phyloP scores from a whole-genome alignment of 2,888 invertebrate species.

The Neoscelio sp. region DNA sequence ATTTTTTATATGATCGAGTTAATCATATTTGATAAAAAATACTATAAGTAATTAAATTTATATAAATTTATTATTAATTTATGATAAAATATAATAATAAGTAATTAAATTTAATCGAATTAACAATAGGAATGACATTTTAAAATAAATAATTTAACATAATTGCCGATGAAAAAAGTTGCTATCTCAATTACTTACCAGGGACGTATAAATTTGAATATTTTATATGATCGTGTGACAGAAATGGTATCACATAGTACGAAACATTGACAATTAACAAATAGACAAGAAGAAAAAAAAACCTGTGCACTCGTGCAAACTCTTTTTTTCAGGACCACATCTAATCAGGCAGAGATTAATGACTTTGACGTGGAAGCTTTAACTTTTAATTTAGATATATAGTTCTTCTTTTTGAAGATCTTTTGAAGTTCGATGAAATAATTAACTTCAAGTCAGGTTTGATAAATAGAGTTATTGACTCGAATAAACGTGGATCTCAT shows the following conservation, averaged over 20 bases:
- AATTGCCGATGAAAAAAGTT: conserved; percentile 1
- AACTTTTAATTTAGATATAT: too few species aligned
- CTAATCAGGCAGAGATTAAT: too few species aligned
- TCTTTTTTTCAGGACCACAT: background rate
- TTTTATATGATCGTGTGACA: background rate
- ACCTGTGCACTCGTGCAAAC: background rate
- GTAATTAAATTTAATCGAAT: background rate
- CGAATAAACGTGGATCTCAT: too few species aligned
- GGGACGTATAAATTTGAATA: conserved; percentile 18
- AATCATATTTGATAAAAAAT: conserved; percentile 9
- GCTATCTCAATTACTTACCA: conserved; percentile 68
- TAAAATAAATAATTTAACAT: background rate
- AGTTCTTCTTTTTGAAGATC: too few species aligned
- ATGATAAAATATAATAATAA: background rate
- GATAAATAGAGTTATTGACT: too few species aligned
- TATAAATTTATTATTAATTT: too few species aligned
- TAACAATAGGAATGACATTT: conserved; percentile 4
- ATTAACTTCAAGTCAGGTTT: too few species aligned
- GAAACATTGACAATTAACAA: conserved; percentile 5
- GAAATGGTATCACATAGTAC: conserved; percentile 20
- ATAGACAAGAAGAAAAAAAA: background rate
- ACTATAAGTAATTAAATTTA: too few species aligned
- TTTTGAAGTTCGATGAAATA: too few species aligned
- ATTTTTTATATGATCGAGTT: background rate
- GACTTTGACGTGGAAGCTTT: too few species aligned